Evolutionary conservation across 2,113 vertebrate genomes (phyloP).

Genomic region (Phocoena phocoena): DNA sequence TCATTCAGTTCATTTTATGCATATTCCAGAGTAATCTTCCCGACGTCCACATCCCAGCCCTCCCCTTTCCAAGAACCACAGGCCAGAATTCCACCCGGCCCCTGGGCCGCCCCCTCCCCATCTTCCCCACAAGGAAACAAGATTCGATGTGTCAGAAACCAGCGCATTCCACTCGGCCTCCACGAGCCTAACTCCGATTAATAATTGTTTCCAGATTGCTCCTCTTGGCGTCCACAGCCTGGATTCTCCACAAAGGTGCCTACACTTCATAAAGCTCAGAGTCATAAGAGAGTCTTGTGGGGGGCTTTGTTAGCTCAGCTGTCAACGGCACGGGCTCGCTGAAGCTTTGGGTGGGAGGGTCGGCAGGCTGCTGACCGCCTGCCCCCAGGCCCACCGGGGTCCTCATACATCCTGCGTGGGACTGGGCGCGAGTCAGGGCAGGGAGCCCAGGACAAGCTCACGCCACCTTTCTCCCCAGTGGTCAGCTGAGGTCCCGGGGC

Average conservation of each 20-base stretch:
- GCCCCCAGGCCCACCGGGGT: accelerated
- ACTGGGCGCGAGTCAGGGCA: not conserved
- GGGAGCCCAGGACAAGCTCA: not conserved
- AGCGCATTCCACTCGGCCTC: not conserved
- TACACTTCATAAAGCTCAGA: not conserved
- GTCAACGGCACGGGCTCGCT: accelerated
- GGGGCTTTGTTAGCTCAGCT: not conserved
- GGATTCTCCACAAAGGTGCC: not conserved
- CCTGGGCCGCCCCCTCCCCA: not conserved
- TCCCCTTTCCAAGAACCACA: not conserved
- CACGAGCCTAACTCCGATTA: not conserved
- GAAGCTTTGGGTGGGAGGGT: not conserved
- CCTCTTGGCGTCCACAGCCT: not conserved
- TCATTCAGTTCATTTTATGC: not conserved
- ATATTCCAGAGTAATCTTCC: not conserved
- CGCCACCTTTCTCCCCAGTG: not conserved
- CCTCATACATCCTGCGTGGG: not conserved
- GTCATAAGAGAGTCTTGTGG: not conserved
- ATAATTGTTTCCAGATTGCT: conserved; percentile 31
- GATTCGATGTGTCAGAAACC: not conserved
- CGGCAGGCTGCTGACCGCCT: not conserved
- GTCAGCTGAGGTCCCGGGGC: not conserved
- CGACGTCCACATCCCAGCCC: not conserved
- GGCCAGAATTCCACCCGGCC: not conserved
- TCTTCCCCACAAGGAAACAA: not conserved